Evolutionary conservation across 2,113 vertebrate genomes (phyloP).

Genomic region (Saimiri boliviensis): DNA sequence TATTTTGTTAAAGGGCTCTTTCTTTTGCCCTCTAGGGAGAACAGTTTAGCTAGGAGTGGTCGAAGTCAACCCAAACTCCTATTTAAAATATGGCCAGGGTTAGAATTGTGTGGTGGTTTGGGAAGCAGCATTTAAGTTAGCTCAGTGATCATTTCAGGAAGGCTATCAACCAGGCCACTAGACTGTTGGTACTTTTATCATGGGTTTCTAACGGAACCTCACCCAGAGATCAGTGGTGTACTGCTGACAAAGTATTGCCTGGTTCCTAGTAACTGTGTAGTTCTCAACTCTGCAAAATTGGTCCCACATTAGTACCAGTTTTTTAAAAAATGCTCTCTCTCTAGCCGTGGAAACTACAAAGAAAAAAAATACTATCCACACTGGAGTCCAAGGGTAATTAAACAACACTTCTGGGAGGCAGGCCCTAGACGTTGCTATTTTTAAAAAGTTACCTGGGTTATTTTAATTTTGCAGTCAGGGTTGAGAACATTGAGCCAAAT

Average conservation of each 20-base stretch:
- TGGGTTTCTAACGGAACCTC: constrained; percentile 29
- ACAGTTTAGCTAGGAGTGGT: neutral
- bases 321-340: neutral
- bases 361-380: neutral
- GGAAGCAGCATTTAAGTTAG: neutral
- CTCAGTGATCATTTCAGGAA: constrained; percentile 43
- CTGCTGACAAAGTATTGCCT: neutral
- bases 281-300: constrained; percentile 4
- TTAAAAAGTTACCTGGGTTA: neutral
- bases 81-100: neutral
- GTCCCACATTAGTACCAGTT: neutral
- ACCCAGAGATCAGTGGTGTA: constrained; percentile 39
- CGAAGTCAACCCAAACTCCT: neutral
- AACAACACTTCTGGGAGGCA: neutral
- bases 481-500: constrained; percentile 49
- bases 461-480: constrained; percentile 29
- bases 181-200: neutral
- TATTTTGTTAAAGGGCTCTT: neutral
- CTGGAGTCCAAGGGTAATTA: neutral
- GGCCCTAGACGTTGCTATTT: neutral
- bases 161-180: neutral
- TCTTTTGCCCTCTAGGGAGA: neutral
- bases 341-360: neutral
- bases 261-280: neutral
- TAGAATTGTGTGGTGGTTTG: neutral